Percentiles rank a stretch among this genome's conserved stretches.
Conservation (phyloP, 2,113 vertebrate species). For the Delphinapterus leucas region DNA sequence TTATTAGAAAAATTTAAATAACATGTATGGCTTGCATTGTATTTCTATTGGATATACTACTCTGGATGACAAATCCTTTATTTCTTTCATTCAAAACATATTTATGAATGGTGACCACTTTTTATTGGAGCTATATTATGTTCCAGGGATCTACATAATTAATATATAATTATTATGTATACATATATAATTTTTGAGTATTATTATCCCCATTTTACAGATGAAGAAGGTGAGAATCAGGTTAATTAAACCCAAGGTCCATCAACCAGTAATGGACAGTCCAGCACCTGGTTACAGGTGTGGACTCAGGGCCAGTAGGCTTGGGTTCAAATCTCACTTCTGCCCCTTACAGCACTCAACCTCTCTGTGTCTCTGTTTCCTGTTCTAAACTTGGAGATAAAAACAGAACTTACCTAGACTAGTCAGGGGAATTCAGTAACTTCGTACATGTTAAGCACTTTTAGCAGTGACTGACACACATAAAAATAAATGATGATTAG, state of each 20-base stretch:
- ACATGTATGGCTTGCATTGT: background rate
- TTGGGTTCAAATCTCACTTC: background rate
- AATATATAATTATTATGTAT: conserved; percentile 6
- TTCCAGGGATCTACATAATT: background rate
- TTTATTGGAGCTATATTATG: background rate
- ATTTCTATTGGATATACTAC: background rate
- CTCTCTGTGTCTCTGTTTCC: background rate
- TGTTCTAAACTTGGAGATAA: background rate
- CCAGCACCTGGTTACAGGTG: too few species aligned
- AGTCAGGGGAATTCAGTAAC: background rate
- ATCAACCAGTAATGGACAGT: background rate
- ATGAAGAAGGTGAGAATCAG: background rate
- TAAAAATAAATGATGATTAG: background rate
- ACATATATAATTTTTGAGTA: background rate
- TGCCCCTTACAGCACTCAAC: background rate
- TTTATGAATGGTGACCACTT: background rate
- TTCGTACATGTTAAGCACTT: background rate
- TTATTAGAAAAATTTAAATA: background rate
- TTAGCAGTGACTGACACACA: background rate
- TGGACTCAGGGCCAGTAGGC: background rate
- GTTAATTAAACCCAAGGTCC: background rate
- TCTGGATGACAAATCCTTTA: background rate
- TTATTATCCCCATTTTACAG: background rate
- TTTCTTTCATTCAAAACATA: conserved; percentile 14
- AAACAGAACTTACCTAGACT: background rate